Evolutionary conservation across 92 coral and sea anemone species (phyloP).

Genomic region (Pocillopora grandis): DNA sequence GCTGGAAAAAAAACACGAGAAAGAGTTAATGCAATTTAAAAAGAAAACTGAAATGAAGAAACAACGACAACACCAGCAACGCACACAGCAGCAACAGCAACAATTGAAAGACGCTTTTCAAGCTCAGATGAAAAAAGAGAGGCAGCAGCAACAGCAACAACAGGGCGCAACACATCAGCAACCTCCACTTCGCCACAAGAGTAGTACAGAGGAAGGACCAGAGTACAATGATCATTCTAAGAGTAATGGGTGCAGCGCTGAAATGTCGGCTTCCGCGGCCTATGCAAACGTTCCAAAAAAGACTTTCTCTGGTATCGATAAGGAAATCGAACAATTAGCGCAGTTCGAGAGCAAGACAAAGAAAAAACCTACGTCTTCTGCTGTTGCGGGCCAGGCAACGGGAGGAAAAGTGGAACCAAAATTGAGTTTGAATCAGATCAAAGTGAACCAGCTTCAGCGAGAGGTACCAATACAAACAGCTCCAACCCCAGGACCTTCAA

Average conservation of each 20-base stretch:
- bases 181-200: constrained; percentile 38
- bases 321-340: constrained; percentile 83
- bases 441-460: constrained; percentile 71
- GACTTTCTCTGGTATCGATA: constrained; percentile 60
- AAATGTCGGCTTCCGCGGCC: constrained; percentile 29
- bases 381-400: constrained; percentile 43
- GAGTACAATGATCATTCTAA: constrained; percentile 49
- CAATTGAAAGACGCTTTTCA: constrained; percentile 51
- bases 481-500: constrained; percentile 20
- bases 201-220: constrained; percentile 26
- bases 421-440: constrained; percentile 84
- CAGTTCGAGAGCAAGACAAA: constrained; percentile 78
- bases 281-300: constrained; percentile 37
- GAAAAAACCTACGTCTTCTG: constrained; percentile 64
- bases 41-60: constrained; percentile 74
- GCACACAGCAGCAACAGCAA: constrained; percentile 49
- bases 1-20: constrained; percentile 76
- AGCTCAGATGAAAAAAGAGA: constrained; percentile 44
- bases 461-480: constrained; percentile 32
- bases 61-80: constrained; percentile 47
- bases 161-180: constrained; percentile 41
- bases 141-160: constrained; percentile 43
- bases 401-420: constrained; percentile 57
- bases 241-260: constrained; percentile 59
- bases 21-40: constrained; percentile 59